These are phyloP conservation scores for Dioctria rufipes DNA, from an alignment of 2,888 invertebrate species.

Conservation along the genomic window DNA sequence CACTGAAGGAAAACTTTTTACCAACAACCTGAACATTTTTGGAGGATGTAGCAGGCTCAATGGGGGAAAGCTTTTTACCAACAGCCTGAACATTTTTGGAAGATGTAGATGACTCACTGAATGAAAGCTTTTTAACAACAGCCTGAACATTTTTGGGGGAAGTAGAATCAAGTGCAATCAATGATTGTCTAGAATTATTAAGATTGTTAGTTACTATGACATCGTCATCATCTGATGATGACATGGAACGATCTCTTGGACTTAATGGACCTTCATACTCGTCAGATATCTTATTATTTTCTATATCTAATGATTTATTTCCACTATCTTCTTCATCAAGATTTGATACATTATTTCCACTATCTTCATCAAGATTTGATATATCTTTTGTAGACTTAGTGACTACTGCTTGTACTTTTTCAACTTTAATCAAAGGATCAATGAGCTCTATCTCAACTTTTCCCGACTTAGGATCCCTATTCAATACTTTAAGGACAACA, in stretches of 20 bases:
- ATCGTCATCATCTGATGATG: background rate
- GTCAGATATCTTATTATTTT: background rate
- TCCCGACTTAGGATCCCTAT: constrained; percentile 33
- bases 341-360: background rate
- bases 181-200: no score
- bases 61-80: no score
- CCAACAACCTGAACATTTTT: constrained; percentile 9
- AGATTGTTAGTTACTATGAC: no score
- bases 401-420: constrained; percentile 39
- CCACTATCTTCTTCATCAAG: background rate
- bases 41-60: no score
- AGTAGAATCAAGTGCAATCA: no score
- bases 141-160: background rate
- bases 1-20: constrained; percentile 17
- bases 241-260: background rate
- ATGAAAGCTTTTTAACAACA: constrained; percentile 3
- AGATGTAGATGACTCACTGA: background rate
- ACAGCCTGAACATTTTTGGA: background rate
- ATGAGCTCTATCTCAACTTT: constrained; percentile 34
- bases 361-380: background rate
- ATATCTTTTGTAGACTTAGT: background rate
- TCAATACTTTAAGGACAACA: constrained; percentile 41
- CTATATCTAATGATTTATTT: no score
- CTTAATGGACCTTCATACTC: background rate
- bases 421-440: constrained; percentile 35